Evolutionary conservation across 2,113 vertebrate species (phyloP).

Genomic region (Melanostigma gelatinosum): DNA sequence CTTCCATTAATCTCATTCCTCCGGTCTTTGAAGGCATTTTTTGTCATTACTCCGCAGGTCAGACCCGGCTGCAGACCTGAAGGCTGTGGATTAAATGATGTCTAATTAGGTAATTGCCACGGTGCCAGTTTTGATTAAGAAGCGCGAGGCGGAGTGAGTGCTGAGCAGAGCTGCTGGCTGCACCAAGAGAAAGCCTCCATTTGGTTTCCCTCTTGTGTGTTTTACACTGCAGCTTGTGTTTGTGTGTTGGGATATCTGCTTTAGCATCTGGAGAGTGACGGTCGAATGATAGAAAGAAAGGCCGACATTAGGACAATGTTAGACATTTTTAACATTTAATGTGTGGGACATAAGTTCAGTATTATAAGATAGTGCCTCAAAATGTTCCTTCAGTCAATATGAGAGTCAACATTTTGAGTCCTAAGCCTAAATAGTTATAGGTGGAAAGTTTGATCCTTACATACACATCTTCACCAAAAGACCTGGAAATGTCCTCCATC

Average conservation of each 20-base stretch:
- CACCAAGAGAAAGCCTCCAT: background rate
- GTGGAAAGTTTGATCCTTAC: background rate
- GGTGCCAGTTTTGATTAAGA: constrained; percentile 76
- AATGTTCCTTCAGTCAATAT: background rate
- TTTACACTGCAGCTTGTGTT: constrained; percentile 8
- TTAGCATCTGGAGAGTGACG: background rate
- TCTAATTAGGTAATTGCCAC: constrained; percentile 79
- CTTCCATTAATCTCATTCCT: constrained; percentile 58
- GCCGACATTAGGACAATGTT: background rate
- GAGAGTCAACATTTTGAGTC: background rate
- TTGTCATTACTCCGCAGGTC: constrained; percentile 54
- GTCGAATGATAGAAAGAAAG: background rate
- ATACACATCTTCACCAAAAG: too few species aligned
- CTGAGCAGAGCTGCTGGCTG: constrained; percentile 44
- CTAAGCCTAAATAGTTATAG: background rate
- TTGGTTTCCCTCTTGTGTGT: background rate
- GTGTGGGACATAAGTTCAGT: background rate
- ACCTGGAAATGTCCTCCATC: too few species aligned
- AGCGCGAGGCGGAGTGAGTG: constrained; percentile 41
- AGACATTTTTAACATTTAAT: background rate
- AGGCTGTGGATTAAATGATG: constrained; percentile 74
- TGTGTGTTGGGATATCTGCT: background rate
- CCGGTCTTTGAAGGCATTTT: constrained; percentile 31
- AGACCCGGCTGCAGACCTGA: constrained; percentile 57
- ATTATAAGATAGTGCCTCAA: background rate